Evolutionary conservation across 2,113 vertebrate species (phyloP).

Genomic region (Plestiodon gilberti): DNA sequence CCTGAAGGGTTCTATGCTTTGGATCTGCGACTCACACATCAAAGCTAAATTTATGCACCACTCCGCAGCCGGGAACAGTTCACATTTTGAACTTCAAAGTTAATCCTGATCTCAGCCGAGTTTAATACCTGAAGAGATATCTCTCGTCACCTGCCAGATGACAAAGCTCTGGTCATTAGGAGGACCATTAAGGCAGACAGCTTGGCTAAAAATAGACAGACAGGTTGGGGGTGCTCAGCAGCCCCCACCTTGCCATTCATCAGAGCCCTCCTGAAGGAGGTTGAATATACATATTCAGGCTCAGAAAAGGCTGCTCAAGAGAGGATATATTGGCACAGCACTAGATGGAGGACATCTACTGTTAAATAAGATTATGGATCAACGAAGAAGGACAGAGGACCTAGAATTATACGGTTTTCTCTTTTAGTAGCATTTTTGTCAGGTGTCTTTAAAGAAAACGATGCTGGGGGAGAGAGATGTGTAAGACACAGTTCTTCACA

Average conservation of each 20-base stretch:
- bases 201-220: conserved; percentile 17
- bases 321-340: neutral
- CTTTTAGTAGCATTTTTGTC: neutral
- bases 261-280: neutral
- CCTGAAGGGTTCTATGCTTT: neutral
- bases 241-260: neutral
- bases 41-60: neutral
- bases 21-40: neutral
- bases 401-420: neutral
- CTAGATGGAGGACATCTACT: neutral
- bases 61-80: neutral
- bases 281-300: accelerated
- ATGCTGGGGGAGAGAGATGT: neutral
- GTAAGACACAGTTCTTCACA: neutral
- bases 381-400: neutral
- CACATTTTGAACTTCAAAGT: neutral
- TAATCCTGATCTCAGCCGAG: neutral
- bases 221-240: accelerated
- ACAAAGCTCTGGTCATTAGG: neutral
- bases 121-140: conserved; percentile 24
- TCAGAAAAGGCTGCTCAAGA: neutral
- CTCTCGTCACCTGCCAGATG: neutral
- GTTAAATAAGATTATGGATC: neutral
- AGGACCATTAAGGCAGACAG: neutral
- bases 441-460: neutral